Evolutionary conservation across 1,140 invertebrate genomes (phyloP).

Genomic region (Scaptomyza pallida): DNA sequence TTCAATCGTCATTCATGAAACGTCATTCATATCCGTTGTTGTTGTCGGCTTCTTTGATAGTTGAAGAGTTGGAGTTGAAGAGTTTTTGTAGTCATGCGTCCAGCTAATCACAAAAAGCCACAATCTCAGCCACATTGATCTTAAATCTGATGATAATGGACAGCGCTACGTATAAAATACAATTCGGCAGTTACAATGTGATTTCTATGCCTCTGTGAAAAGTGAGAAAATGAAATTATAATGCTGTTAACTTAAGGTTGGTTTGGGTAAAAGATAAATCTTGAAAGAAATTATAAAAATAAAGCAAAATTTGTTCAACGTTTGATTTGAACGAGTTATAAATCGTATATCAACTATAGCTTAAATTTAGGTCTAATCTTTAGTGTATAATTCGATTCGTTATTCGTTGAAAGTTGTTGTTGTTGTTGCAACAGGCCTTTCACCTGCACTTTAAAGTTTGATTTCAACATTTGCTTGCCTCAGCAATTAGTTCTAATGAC

Average conservation of each 20-base stretch:
- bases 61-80: neutral
- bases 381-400: neutral
- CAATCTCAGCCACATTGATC: neutral
- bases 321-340: too few species aligned
- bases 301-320: too few species aligned
- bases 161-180: conserved; percentile 11
- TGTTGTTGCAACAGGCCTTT: conserved; percentile 13
- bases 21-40: conserved; percentile 17
- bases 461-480: neutral
- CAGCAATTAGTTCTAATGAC: conserved; percentile 37
- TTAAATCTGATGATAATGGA: conserved; percentile 15
- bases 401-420: neutral
- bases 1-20: conserved; percentile 14
- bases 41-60: conserved; percentile 27
- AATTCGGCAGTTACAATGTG: conserved; percentile 14
- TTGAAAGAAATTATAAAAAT: too few species aligned
- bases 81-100: neutral
- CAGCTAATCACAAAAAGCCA: conserved; percentile 5
- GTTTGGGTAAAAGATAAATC: too few species aligned
- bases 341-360: neutral
- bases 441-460: conserved; percentile 8
- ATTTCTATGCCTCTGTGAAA: too few species aligned
- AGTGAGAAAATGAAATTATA: too few species aligned
- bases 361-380: neutral
- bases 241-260: neutral